Conservation (phyloP, 2,113 vertebrate species). For the Callipepla squamata region DNA sequence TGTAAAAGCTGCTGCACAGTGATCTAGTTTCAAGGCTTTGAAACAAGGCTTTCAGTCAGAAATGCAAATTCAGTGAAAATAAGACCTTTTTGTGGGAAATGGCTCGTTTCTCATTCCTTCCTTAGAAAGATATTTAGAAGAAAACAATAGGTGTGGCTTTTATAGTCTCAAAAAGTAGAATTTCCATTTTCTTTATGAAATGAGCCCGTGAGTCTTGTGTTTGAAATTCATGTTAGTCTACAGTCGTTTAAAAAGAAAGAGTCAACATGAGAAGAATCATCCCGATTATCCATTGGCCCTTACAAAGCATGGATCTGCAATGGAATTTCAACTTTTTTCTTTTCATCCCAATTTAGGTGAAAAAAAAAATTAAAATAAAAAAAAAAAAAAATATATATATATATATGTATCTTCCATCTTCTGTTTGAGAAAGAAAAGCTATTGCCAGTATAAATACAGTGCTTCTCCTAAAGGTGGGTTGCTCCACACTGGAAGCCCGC, state of each 20-base stretch:
- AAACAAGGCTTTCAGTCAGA: conserved; percentile 64
- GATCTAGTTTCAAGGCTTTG: conserved; percentile 61
- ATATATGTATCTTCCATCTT: not conserved
- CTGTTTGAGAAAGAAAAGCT: not conserved
- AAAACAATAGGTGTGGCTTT: conserved; percentile 56
- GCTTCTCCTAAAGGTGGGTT: not conserved
- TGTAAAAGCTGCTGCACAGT: conserved; percentile 30
- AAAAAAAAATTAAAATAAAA: too few species aligned
- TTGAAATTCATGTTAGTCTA: conserved; percentile 33
- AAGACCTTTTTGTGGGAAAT: conserved; percentile 65
- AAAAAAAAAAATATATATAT: not conserved
- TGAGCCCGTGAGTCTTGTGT: fast-evolving
- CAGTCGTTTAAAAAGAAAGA: not conserved
- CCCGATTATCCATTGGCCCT: not conserved
- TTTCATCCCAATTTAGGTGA: conserved; percentile 31
- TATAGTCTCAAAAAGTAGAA: conserved; percentile 44
- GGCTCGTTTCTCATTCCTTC: conserved; percentile 32
- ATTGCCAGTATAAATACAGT: conserved; percentile 20
- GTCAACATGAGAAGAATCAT: conserved; percentile 2
- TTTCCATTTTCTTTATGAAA: conserved; percentile 65
- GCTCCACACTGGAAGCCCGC: not conserved
- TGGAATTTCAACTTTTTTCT: not conserved
- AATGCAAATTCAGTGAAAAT: conserved; percentile 59
- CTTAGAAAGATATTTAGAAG: conserved; percentile 39
- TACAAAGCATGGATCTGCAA: not conserved